Base-by-base conservation (phyloP, 2,113 vertebrate genomes). In the Daubentonia madagascariensis region DNA sequence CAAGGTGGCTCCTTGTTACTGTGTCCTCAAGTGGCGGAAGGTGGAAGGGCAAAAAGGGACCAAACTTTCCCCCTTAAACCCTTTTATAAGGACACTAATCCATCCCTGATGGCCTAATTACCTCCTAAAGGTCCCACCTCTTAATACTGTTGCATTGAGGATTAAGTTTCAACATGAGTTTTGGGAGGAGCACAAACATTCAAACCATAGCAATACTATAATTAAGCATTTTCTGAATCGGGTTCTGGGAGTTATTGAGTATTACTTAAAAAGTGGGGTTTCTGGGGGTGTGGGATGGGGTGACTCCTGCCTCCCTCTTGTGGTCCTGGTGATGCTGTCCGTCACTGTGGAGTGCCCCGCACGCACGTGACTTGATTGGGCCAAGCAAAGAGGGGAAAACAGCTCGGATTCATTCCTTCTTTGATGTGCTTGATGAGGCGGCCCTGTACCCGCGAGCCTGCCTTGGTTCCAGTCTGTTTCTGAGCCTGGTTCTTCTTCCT, bases 401-500 rank as follows among this genome's bases (percentile, higher is more conserved):
- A 40, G 22, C 3, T 52, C 23, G 6, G 2, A 65, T 3, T 72
- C 8, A 1, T 32, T 17, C 32, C 89, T 16, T 35, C 13, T 2
- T 3, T 8, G n/a, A 1, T 22, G n/a, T 7, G 25, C 32, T 8
- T 1, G 11, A 0, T 1, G 78, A 32, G 50, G 1, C 37, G 0
- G 52, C 5, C 48, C 32, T 1, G 23, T 3, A 0, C 32, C 70
- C 6, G 45, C 61, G 1, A 11, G 1, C 28, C 18, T 23, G 61
- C 54, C 48, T 17, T 0, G 1, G 79, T 6, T 4, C 22, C 54
- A 17, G 37, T 45, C 48, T 48, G 16, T 22, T 7, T 40, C 72
- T 12, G n/a, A 86, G 43, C 32, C 43, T 50, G 32, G 8, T 86
- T 65, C 57, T 1, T 35, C 57, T 4, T 32, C 73, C 59, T 1